phyloP scores from a whole-genome alignment of 2,113 vertebrate species.

The Oreotragus oreotragus region DNA sequence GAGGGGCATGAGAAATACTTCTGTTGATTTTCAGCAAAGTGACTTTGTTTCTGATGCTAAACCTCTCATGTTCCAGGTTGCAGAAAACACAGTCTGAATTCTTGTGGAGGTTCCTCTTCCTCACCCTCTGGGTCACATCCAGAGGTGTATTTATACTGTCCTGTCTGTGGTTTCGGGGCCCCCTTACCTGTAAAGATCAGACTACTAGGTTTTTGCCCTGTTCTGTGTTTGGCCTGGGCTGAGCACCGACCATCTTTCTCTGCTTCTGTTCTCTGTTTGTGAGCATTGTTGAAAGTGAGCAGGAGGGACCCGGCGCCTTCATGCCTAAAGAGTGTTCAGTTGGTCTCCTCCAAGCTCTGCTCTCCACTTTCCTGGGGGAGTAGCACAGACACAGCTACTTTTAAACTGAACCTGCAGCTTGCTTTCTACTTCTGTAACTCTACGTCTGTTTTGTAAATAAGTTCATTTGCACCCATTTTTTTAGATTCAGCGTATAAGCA shows the following conservation, averaged over 20 bases:
- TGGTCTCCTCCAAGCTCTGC: not conserved
- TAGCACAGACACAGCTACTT: not conserved
- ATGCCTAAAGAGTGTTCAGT: not conserved
- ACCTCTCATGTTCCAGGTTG: not conserved
- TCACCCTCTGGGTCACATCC: not conserved
- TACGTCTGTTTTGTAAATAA: not conserved
- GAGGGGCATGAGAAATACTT: not conserved
- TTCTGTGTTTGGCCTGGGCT: not conserved
- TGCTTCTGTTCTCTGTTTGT: not conserved
- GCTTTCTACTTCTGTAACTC: not conserved
- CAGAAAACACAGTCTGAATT: not conserved
- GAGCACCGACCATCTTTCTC: accelerated
- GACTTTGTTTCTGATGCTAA: not conserved
- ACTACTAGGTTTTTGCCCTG: accelerated
- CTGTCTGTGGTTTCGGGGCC: not conserved
- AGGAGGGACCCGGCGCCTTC: accelerated
- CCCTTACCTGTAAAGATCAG: not conserved
- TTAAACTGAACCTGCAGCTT: not conserved
- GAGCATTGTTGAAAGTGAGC: not conserved
- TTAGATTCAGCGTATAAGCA: not conserved
- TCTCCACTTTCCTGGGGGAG: not conserved
- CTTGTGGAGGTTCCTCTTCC: not conserved
- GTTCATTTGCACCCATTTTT: not conserved
- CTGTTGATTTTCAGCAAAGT: not conserved
- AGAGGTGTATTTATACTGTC: not conserved